Base-by-base conservation (phyloP, 2,113 vertebrate genomes). In the Protomyctophum bolini region DNA sequence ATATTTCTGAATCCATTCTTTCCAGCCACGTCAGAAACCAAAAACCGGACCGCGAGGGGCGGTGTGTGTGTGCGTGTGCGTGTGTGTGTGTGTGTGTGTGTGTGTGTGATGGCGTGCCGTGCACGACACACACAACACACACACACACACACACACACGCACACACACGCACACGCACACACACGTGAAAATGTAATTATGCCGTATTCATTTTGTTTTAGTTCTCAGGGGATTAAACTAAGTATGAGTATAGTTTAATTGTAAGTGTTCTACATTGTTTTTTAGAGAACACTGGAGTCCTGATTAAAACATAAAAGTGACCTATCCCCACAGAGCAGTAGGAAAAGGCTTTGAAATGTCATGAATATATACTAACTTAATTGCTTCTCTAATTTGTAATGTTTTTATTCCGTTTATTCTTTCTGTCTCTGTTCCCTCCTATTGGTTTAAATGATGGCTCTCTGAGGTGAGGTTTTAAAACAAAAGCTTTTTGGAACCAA, bases 361-460 rank as follows among this genome's bases (percentile, higher is more conserved):
- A 64, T 66, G 79, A 86, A 89, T 90, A n/a, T n/a, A n/a, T n/a
- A 85, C 87, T 89, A 68, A 88, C 79, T 88, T 91, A 92, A 91
- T 92, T 91, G 79, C 80, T 88, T 76, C 69, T 71, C 73, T 76
- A 77, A 68, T 71, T 60, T 45, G 60, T 15, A 29, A 62, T 21
- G 21, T 21, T 21, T 21, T 21, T 21, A 21, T 21, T 21, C 21
- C 21, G 21, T 21, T 21, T 21, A 21, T 58, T 3, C 4, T 56
- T 29, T 41, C 2, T 41, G 33, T 41, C 33, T 41, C 33, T 41
- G 33, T 41, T 21, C 21, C 33, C 33, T n/a, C n/a, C 33, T 41
- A 41, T 41, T 6, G 33, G 33, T n/a, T n/a, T 3, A 6, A 41
- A 41, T 6, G 6, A 7, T 49, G n/a, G n/a, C 14, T 29, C 9